A percentile compares a stretch with the other conserved stretches of the same genome.
Evolutionary conservation across 53 echinoderm and acorn worm genomes (phyloP).

Genomic region (Echinarachnius parma): DNA sequence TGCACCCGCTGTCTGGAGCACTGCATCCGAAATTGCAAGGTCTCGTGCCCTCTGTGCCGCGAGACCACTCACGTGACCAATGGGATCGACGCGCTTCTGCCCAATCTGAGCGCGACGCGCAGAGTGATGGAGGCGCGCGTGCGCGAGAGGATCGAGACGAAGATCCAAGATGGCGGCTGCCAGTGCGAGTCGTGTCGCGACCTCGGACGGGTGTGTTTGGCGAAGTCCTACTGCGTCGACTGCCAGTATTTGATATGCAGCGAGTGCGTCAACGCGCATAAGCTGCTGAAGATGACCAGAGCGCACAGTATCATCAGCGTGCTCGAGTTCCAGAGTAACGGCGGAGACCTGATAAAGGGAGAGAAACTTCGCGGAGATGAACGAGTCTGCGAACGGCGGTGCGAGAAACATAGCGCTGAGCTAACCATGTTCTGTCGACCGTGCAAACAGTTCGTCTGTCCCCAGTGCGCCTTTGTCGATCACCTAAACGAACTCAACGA

Average conservation of each 20-base stretch:
- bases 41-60: conserved; percentile 39
- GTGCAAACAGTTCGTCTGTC: conserved; percentile 19
- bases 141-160: conserved; percentile 22
- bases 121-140: conserved; percentile 16
- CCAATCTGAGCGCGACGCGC: conserved; percentile 18
- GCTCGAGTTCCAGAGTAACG: conserved; percentile 28
- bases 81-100: conserved; percentile 23
- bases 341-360: not conserved
- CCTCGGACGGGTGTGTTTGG: conserved; percentile 23
- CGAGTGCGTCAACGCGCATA: conserved; percentile 12
- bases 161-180: conserved; percentile 40
- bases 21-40: conserved; percentile 26
- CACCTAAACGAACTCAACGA: not conserved
- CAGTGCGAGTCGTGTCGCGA: conserved; percentile 43
- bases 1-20: conserved; percentile 42
- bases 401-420: conserved; percentile 5
- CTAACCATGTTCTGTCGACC: conserved; percentile 25
- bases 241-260: conserved; percentile 30
- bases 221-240: conserved; percentile 46
- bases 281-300: conserved; percentile 35
- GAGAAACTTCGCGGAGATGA: not conserved
- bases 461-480: conserved; percentile 7
- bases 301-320: conserved; percentile 26
- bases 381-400: conserved; percentile 2
- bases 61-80: conserved; percentile 15